phyloP scores from a whole-genome alignment of 2,113 vertebrate species.

The Tenrec ecaudatus region DNA sequence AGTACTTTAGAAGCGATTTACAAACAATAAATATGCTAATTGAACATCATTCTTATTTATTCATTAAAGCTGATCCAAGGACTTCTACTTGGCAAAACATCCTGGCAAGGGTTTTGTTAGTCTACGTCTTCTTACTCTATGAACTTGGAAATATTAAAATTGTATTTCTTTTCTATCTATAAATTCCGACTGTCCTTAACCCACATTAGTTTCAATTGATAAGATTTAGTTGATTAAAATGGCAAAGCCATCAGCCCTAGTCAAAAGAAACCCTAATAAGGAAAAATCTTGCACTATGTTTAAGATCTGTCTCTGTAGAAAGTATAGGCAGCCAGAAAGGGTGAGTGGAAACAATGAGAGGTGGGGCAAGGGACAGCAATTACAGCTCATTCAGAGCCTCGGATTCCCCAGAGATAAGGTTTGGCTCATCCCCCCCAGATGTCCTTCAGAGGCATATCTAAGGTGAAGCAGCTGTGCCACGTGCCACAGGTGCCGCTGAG shows the following conservation, averaged over 20 bases:
- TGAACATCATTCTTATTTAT: constrained; percentile 76
- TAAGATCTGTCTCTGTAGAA: constrained; percentile 38
- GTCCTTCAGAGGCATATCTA: not conserved
- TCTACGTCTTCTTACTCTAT: constrained; percentile 64
- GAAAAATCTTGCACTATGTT: constrained; percentile 5
- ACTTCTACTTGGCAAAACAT: constrained; percentile 71
- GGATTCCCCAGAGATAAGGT: not conserved
- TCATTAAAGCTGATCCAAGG: constrained; percentile 74
- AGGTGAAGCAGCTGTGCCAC: too few relatives aligned
- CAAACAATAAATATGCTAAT: constrained; percentile 76
- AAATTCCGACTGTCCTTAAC: constrained; percentile 36
- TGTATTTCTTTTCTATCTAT: constrained; percentile 66
- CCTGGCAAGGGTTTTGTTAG: constrained; percentile 68
- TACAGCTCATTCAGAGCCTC: constrained; percentile 21
- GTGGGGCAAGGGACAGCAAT: not conserved
- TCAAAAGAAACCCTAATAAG: constrained; percentile 45
- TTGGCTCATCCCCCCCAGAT: not conserved
- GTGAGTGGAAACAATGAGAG: not conserved
- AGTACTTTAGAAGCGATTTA: constrained; percentile 75
- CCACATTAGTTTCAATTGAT: constrained; percentile 71
- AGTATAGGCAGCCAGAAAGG: not conserved
- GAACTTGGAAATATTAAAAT: constrained; percentile 72
- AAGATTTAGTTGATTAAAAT: constrained; percentile 64
- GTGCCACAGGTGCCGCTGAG: too few relatives aligned
- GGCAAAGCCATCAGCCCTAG: constrained; percentile 48